phyloP scores from a whole-genome alignment of 2,888 invertebrate genomes.

The Melolontha melolontha region DNA sequence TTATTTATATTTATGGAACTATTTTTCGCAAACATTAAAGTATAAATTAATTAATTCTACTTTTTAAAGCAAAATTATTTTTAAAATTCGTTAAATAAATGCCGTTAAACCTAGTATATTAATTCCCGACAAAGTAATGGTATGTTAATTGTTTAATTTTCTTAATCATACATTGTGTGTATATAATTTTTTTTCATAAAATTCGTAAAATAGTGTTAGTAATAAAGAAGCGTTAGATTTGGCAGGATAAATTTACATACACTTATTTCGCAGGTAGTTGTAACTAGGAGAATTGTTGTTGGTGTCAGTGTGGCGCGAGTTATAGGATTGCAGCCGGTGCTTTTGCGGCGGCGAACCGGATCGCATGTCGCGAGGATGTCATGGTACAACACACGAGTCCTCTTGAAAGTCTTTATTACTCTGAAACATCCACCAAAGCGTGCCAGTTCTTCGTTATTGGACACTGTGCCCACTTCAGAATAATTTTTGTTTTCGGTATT shows the following conservation, averaged over 20 bases:
- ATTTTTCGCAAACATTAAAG: too few relatives aligned
- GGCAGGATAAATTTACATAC: slow-evolving; percentile 58
- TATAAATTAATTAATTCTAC: too few relatives aligned
- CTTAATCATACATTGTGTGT: too few relatives aligned
- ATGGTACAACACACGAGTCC: slow-evolving; percentile 50
- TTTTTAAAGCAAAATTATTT: too few relatives aligned
- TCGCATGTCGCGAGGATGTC: slow-evolving; percentile 62
- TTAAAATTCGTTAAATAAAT: too few relatives aligned
- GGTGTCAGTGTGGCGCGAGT: slow-evolving; percentile 56
- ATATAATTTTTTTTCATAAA: too few relatives aligned
- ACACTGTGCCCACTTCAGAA: neutral
- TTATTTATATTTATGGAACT: too few relatives aligned
- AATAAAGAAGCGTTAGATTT: slow-evolving; percentile 49
- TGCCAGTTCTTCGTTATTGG: slow-evolving; percentile 9
- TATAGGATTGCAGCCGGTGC: slow-evolving; percentile 54
- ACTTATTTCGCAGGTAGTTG: slow-evolving; percentile 60
- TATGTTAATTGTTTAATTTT: too few relatives aligned
- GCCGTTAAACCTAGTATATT: too few relatives aligned
- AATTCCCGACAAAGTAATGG: too few relatives aligned
- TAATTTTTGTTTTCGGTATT: too few relatives aligned
- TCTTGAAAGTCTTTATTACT: slow-evolving; percentile 44
- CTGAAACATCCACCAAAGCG: slow-evolving; percentile 5
- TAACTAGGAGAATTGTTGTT: slow-evolving; percentile 62
- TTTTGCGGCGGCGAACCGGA: slow-evolving; percentile 61
- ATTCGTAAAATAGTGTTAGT: slow-evolving; percentile 41